Base-by-base conservation (phyloP, 1,140 invertebrate genomes). In the Lucilia sericata region DNA sequence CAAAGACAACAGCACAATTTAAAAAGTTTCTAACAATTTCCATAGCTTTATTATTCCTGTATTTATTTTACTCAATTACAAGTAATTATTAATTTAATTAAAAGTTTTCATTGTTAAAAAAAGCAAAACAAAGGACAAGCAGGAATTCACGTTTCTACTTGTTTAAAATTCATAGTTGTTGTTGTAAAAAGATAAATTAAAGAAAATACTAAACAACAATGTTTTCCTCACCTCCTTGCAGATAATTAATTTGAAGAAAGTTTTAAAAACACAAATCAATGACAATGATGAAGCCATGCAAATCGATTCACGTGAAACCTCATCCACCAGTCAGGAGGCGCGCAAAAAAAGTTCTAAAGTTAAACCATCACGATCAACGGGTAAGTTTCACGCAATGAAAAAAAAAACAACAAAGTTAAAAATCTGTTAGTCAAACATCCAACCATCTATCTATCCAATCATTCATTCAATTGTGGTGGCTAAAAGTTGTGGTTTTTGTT, bases 211-310 rank as follows among this genome's bases (percentile, higher is more conserved):
- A n/a, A 60, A 78, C 34, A 10, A 8, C 65, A 19, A 42, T 42
- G 36, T 82, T 21, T 75, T 74, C 8, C 2, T 42, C 10, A 42
- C 42, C 70, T 70, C 74, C 87, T 89, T 88, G 4, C 89, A 96
- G 95, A 94, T 97, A 84, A 86, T 93, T 47, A 96, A 95, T 91
- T 94, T 97, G 84, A 97, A 96, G 91, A 97, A 96, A 89, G 95
- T 95, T 8, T 91, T 97, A 19, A 97, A 97, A 91, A 94, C 93
- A 25, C 95, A 96, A 91, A 84, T 88, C 0, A 91, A 93, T 3
- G 94, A 95, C 88, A 95, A 94, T 75, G 93, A 94, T 83, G 93
- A 94, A 83, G 92, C 92, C 75, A 93, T 92, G 55, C 91, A 93
- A 13, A 94, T 95, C 86, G 94, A 94, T 86, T 91, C 93, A 78